Base-by-base conservation (phyloP, 2,113 vertebrate genomes). In the Alethe diademata region DNA sequence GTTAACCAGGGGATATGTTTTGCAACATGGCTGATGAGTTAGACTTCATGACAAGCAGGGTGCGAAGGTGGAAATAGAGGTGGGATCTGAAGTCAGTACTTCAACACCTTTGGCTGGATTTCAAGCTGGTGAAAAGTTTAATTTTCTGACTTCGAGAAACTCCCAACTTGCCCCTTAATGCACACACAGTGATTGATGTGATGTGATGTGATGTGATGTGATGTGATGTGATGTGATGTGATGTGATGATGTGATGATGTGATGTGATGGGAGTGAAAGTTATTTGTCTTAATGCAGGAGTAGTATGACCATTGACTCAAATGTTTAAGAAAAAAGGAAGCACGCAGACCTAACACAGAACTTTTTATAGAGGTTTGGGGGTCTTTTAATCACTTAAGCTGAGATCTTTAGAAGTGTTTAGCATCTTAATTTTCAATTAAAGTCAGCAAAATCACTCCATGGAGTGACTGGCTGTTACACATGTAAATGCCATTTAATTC, bases 391-490 rank as follows among this genome's bases (percentile, higher is more conserved):
- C 61, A 69, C 40, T 71, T 86, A 47, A 42, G 4, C 47, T 93
- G 14, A 80, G 36, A 82, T 60, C 12, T n/a, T 92, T 60, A 29
- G 20, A 80, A 50, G 19, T 56, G 76, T 78, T 92, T 91, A 36
- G 12, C n/a, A 67, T 51, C 11, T 23, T 74, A 81, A 92, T 83
- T 93, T 94, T 95, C 88, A 90, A 72, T 74, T 88, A 71, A 88
- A 86, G 78, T 60, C 35, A 71, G 43, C 3, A 8, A 71, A 80
- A 71, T 71, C 8, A 1, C 7, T 74, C 17, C 18, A 18, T 53
- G 3, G 74, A 90, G 42, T 40, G 19, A 78, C 71, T 67, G 24
- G 14, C 15, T 66, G 20, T 86, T 92, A 86, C 33, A 67, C 3
- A 5, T 5, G 1, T 78, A 92, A 94, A 92, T 86, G 78, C 22